Conservation (phyloP, 1,140 invertebrate genomes). For the Drosophila tani region DNA sequence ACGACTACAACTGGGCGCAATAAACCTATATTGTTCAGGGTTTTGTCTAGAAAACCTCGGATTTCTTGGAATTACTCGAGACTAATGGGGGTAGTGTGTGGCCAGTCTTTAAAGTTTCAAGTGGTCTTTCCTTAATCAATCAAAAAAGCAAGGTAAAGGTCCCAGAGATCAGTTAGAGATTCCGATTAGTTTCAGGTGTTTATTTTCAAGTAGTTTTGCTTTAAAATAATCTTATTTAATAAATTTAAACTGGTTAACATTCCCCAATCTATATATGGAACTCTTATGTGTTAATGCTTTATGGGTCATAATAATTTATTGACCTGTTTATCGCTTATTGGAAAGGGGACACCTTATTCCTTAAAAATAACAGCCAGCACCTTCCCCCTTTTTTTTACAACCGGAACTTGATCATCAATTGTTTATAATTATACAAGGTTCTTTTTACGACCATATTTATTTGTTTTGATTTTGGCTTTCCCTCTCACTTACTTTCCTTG, state of each 20-base stretch:
- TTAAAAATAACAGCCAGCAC: neutral
- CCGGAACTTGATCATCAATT: slow-evolving; percentile 17
- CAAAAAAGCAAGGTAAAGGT: neutral
- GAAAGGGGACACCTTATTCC: neutral
- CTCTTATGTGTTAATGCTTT: neutral
- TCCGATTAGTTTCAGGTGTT: no score
- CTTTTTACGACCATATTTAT: slow-evolving; percentile 29
- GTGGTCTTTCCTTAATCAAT: neutral
- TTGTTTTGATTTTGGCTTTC: slow-evolving; percentile 32
- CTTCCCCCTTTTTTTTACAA: slow-evolving; percentile 4
- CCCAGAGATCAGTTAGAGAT: neutral
- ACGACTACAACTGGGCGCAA: slow-evolving; percentile 10
- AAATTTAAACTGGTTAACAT: neutral
- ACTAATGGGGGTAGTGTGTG: neutral
- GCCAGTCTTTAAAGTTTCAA: neutral
- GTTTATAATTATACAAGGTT: slow-evolving; percentile 13
- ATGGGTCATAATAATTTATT: slow-evolving; percentile 10
- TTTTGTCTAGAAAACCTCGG: neutral
- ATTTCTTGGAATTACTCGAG: slow-evolving; percentile 13
- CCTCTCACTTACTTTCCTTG: slow-evolving; percentile 50
- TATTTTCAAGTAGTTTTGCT: neutral
- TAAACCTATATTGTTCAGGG: slow-evolving; percentile 13
- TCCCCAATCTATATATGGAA: neutral
- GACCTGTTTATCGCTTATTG: slow-evolving; percentile 11
- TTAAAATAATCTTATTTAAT: neutral